These are phyloP conservation scores for Phlogophora meticulosa DNA, from an alignment of 2,888 invertebrate species.

Conservation along the genomic window DNA sequence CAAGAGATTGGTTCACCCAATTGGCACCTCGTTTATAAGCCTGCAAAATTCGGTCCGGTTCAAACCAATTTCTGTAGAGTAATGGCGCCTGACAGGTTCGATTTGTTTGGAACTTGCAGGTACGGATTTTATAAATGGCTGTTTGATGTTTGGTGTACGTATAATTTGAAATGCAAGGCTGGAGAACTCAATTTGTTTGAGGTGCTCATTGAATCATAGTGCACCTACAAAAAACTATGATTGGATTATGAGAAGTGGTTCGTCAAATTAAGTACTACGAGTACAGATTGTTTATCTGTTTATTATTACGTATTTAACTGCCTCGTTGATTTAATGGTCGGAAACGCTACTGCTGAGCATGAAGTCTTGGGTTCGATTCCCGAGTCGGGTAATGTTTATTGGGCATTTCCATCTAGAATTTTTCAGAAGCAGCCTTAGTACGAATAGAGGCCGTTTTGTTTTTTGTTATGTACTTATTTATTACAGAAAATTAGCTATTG, in stretches of 20 bases:
- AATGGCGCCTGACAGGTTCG: conserved; percentile 49
- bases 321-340: too few species aligned
- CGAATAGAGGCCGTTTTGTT: too few species aligned
- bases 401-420: too few species aligned
- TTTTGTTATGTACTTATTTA: too few species aligned
- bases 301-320: too few species aligned
- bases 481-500: too few species aligned
- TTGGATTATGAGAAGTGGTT: neutral
- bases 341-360: too few species aligned
- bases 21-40: conserved; percentile 67
- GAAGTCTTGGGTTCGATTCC: too few species aligned
- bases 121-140: conserved; percentile 49
- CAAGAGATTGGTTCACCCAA: conserved; percentile 55
- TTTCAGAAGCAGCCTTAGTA: too few species aligned
- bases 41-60: conserved; percentile 47
- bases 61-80: conserved; percentile 56
- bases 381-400: too few species aligned
- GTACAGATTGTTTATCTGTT: too few species aligned
- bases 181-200: conserved; percentile 21
- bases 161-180: conserved; percentile 27
- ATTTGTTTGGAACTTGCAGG: conserved; percentile 63
- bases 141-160: conserved; percentile 47
- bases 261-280: neutral
- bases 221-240: neutral
- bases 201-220: conserved; percentile 1